phyloP scores from a whole-genome alignment of 2,113 vertebrate genomes.

The Anhinga anhinga region DNA sequence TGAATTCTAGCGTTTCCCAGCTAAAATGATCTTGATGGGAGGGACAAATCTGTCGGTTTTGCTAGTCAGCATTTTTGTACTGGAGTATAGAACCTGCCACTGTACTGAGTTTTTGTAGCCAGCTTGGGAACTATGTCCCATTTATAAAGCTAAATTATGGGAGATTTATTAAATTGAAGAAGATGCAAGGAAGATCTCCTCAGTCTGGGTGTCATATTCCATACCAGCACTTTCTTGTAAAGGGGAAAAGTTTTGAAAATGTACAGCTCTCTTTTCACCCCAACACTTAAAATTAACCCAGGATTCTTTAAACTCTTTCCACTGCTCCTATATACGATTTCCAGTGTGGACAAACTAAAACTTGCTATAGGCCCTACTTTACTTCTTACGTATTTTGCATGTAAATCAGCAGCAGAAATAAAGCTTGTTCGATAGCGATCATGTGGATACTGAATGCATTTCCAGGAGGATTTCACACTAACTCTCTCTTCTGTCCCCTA shows the following conservation, averaged over 20 bases:
- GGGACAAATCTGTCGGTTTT: neutral
- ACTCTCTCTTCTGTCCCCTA: constrained; percentile 59
- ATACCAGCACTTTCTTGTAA: neutral
- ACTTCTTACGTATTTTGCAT: neutral
- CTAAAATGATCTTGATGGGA: neutral
- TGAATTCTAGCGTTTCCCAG: neutral
- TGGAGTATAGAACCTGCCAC: neutral
- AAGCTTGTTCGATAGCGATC: neutral
- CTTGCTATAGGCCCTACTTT: neutral
- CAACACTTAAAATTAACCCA: neutral
- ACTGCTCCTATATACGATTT: constrained; percentile 43
- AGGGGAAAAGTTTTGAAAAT: neutral
- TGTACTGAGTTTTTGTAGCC: neutral
- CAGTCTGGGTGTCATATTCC: neutral
- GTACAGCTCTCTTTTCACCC: neutral
- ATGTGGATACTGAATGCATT: constrained; percentile 39
- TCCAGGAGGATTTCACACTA: constrained; percentile 46
- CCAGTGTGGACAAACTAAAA: constrained; percentile 46
- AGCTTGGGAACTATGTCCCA: neutral
- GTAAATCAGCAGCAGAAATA: neutral
- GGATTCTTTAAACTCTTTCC: neutral
- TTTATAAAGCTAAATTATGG: neutral
- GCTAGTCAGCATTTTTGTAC: neutral
- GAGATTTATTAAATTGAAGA: neutral
- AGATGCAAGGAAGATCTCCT: neutral